Evolutionary conservation across 2,113 vertebrate species (phyloP).

Genomic region (Perca fluviatilis): DNA sequence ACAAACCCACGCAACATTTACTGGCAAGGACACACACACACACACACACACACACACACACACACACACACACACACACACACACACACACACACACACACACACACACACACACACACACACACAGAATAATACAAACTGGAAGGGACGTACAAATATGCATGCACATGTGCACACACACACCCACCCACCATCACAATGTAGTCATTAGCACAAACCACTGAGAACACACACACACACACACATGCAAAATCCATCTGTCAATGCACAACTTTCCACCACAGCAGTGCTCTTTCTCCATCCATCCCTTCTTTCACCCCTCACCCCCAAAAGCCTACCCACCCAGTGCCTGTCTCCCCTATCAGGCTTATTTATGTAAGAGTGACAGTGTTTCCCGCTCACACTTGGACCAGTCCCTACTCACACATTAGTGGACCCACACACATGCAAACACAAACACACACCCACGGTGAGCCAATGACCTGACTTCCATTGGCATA

Average conservation of each 20-base stretch:
- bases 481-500: constrained; percentile 70
- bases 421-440: constrained; percentile 48
- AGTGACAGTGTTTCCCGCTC: constrained; percentile 80
- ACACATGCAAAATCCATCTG: constrained; percentile 31
- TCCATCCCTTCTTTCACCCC: constrained; percentile 11
- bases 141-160: constrained; percentile 2
- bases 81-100: no score
- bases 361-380: constrained; percentile 74
- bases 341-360: constrained; percentile 46
- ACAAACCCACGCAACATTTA: constrained; percentile 47
- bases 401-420: constrained; percentile 60
- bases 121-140: not conserved
- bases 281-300: constrained; percentile 22
- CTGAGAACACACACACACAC: constrained; percentile 21
- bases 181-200: not conserved
- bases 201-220: constrained; percentile 38
- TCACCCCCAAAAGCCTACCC: constrained; percentile 8
- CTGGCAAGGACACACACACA: constrained; percentile 40
- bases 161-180: constrained; percentile 5
- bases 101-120: no score
- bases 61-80: constrained; percentile 10
- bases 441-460: constrained; percentile 57
- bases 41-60: not conserved
- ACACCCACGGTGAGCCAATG: constrained; percentile 73
- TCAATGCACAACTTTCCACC: constrained; percentile 20